Percentiles rank a stretch among this genome's conserved stretches.
Conservation (phyloP, 1,140 invertebrate species). For the Drosophila insularis region DNA sequence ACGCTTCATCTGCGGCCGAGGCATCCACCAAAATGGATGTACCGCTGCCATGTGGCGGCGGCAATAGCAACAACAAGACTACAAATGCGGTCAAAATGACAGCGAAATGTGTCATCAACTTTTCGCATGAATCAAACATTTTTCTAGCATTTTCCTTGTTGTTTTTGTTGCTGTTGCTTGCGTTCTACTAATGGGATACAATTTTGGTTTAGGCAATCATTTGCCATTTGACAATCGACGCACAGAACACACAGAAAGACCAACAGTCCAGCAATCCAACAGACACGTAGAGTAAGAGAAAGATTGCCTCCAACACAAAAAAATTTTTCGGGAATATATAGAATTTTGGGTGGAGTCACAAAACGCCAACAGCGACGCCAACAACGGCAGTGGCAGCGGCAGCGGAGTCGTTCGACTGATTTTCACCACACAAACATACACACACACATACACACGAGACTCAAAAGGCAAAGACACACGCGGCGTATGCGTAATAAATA, state of each 20-base stretch:
- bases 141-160: constrained; percentile 81
- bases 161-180: constrained; percentile 25
- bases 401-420: constrained; percentile 15
- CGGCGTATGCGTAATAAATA: constrained; percentile 70
- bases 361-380: constrained; percentile 53
- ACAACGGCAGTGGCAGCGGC: constrained; percentile 46
- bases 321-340: constrained; percentile 62
- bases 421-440: constrained; percentile 31
- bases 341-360: constrained; percentile 75
- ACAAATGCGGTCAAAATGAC: constrained; percentile 82
- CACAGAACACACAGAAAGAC: constrained; percentile 1
- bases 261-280: no score
- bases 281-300: constrained; percentile 8
- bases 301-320: constrained; percentile 15
- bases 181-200: constrained; percentile 21
- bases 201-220: constrained; percentile 31
- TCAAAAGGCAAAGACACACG: constrained; percentile 33
- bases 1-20: constrained; percentile 80
- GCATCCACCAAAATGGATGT: constrained; percentile 63
- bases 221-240: constrained; percentile 32
- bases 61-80: constrained; percentile 65
- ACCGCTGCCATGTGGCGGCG: constrained; percentile 51
- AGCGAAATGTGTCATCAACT: constrained; percentile 82
- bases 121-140: constrained; percentile 81
- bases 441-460: constrained; percentile 9